Evolutionary conservation across 2,888 invertebrate genomes (phyloP).

Genomic region (Caenorhabditis doughertyi): DNA sequence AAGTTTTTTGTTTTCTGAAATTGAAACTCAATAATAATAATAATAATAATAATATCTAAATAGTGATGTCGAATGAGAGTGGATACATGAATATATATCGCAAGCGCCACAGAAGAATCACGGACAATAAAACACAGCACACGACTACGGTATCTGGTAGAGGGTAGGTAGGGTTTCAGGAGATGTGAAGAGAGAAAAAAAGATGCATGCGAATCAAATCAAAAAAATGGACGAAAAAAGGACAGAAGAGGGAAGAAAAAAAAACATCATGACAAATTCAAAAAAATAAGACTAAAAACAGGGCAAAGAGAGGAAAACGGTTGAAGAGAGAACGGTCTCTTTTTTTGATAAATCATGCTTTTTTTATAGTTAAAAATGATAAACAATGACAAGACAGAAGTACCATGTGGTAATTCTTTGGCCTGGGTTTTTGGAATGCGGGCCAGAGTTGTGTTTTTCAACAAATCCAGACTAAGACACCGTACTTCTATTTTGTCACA

Average conservation of each 20-base stretch:
- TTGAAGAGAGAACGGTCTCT: slow-evolving; percentile 26
- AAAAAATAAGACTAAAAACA: slow-evolving; percentile 36
- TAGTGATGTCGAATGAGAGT: background rate
- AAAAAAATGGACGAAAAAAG: slow-evolving; percentile 5
- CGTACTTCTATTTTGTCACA: no score
- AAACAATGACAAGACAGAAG: no score
- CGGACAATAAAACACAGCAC: slow-evolving; percentile 40
- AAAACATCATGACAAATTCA: slow-evolving; percentile 4
- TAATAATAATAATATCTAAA: background rate
- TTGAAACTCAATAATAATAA: background rate
- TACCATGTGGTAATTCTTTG: no score
- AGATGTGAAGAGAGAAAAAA: no score
- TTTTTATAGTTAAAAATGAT: background rate
- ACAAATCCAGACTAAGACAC: no score
- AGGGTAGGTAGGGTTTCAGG: background rate
- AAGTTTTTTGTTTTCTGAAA: background rate
- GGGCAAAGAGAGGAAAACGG: slow-evolving; percentile 27
- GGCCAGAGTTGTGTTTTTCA: no score
- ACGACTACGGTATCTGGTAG: slow-evolving; percentile 17
- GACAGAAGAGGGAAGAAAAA: slow-evolving; percentile 9
- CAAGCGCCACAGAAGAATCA: slow-evolving; percentile 58
- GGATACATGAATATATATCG: slow-evolving; percentile 31
- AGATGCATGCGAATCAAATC: slow-evolving; percentile 9
- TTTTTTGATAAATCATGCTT: slow-evolving; percentile 33
- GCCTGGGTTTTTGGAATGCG: no score